These are phyloP conservation scores for Drosophila flavopinicola DNA, from an alignment of 2,888 invertebrate species.

Conservation along the genomic window DNA sequence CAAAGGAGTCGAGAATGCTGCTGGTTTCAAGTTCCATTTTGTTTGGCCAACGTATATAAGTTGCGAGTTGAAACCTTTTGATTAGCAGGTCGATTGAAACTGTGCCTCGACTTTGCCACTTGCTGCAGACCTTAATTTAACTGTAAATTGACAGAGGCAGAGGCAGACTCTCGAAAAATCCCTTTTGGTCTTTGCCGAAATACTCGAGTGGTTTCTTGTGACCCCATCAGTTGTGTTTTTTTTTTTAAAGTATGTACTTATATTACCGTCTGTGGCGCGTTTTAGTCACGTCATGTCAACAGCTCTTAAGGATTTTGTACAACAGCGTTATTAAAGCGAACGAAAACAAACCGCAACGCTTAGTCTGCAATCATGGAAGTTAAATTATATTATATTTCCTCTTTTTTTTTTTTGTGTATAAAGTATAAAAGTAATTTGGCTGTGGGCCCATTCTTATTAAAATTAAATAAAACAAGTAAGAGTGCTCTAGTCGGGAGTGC, in stretches of 20 bases:
- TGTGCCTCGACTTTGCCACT: constrained; percentile 7
- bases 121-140: constrained; percentile 14
- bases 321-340: constrained; percentile 63
- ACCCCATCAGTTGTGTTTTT: constrained; percentile 9
- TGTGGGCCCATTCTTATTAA: constrained; percentile 49
- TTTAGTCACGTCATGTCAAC: constrained; percentile 50
- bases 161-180: constrained; percentile 1
- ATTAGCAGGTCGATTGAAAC: constrained; percentile 15
- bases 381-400: constrained; percentile 30
- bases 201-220: constrained; percentile 10
- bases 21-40: constrained; percentile 32
- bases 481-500: too few species aligned
- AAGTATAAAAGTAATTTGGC: constrained; percentile 21
- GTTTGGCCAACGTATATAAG: constrained; percentile 20
- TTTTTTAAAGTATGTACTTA: background rate
- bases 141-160: constrained; percentile 6
- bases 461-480: constrained; percentile 61
- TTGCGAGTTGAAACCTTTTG: constrained; percentile 15
- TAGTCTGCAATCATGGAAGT: constrained; percentile 33
- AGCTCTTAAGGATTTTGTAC: constrained; percentile 56
- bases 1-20: background rate
- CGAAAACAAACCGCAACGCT: constrained; percentile 47
- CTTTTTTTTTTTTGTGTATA: background rate
- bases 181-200: constrained; percentile 12
- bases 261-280: constrained; percentile 8